Evolutionary conservation across 2,113 vertebrate genomes (phyloP).

Genomic region (Tretioscincus oriximinensis): DNA sequence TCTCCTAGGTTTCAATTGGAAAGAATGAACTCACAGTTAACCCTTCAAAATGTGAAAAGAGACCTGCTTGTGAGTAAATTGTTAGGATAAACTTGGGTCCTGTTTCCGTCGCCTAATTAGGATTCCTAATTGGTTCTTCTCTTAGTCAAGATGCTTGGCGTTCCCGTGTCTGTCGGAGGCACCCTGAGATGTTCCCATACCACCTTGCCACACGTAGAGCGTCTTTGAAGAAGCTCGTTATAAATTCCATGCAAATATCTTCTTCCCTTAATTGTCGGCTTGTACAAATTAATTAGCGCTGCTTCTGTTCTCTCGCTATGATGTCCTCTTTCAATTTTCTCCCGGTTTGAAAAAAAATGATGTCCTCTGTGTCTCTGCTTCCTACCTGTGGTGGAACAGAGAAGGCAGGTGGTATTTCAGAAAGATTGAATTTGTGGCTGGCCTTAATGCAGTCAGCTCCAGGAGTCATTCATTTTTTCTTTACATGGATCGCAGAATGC

Average conservation of each 20-base stretch:
- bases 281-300: constrained; percentile 63
- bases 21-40: background rate
- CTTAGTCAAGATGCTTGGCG: constrained; percentile 58
- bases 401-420: constrained; percentile 7
- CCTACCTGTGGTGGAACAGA: constrained; percentile 49
- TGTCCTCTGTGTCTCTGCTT: background rate
- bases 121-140: constrained; percentile 64
- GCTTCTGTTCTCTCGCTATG: constrained; percentile 51
- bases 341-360: constrained; percentile 51
- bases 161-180: constrained; percentile 65
- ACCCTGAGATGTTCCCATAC: constrained; percentile 64
- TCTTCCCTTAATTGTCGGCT: constrained; percentile 69
- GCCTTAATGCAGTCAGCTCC: background rate
- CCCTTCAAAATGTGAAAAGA: constrained; percentile 11
- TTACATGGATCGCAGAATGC: too few species aligned
- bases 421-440: background rate
- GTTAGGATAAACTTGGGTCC: constrained; percentile 60
- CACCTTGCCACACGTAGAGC: constrained; percentile 57
- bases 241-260: constrained; percentile 65
- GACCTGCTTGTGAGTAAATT: constrained; percentile 51
- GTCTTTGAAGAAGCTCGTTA: constrained; percentile 70
- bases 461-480: background rate
- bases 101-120: constrained; percentile 69
- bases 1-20: background rate
- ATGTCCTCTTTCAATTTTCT: constrained; percentile 49